Percentiles rank a stretch among this genome's conserved stretches.
Evolutionary conservation across 1,140 invertebrate genomes (phyloP).

Genomic region (Drosophila ironensis): DNA sequence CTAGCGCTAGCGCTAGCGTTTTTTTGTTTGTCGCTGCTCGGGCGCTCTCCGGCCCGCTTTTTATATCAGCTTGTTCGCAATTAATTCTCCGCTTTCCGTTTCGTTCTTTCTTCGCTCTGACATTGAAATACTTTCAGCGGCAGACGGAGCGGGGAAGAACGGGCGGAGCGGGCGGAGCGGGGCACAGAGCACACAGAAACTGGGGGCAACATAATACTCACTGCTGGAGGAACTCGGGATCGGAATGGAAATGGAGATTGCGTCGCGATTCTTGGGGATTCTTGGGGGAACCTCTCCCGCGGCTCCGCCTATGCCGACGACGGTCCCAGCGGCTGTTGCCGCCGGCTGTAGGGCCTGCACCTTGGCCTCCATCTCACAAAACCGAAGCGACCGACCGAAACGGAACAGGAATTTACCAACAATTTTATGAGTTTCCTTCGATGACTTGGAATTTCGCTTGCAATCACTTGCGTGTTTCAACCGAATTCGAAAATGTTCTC

Average conservation of each 20-base stretch:
- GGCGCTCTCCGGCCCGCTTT: constrained; percentile 13
- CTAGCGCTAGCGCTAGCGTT: constrained; percentile 10
- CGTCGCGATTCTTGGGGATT: background rate
- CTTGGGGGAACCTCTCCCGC: background rate
- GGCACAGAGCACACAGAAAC: too few relatives aligned
- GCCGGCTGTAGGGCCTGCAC: background rate
- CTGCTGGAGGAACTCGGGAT: constrained; percentile 8
- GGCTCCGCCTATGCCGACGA: background rate
- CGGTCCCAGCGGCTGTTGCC: background rate
- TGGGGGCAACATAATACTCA: constrained; percentile 39
- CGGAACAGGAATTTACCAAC: constrained; percentile 1
- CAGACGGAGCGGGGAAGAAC: background rate
- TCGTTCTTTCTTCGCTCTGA: constrained; percentile 31
- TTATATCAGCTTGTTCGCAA: constrained; percentile 20
- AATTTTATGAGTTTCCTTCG: constrained; percentile 21
- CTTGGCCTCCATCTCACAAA: constrained; percentile 3
- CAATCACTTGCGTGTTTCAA: background rate
- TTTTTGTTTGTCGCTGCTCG: constrained; percentile 64
- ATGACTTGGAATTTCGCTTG: constrained; percentile 47
- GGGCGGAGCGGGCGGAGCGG: too few relatives aligned
- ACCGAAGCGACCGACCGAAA: background rate
- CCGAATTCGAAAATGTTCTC: background rate
- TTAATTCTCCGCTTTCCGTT: constrained; percentile 1
- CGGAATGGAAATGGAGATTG: background rate
- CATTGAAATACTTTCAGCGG: constrained; percentile 60